Evolutionary conservation across 2,797 vertebrate genomes (phyloP).

Genomic region (Thamnophis elegans): DNA sequence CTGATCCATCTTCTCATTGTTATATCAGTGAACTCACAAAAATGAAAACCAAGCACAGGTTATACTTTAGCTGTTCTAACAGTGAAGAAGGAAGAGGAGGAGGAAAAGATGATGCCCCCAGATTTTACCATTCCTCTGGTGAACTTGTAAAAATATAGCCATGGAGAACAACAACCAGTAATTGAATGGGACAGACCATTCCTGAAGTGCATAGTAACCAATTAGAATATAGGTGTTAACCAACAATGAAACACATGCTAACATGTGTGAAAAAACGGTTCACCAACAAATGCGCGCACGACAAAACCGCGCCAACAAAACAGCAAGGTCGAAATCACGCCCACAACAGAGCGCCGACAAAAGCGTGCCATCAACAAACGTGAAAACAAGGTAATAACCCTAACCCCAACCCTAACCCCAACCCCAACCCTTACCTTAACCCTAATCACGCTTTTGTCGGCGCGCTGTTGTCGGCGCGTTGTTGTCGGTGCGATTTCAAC

Average conservation of each 20-base stretch:
- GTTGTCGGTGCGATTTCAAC: no score
- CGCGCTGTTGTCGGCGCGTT: no score
- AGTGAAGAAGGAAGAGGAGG: background rate
- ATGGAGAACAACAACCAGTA: background rate
- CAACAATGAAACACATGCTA: background rate
- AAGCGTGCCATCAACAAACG: no score
- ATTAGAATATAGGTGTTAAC: background rate
- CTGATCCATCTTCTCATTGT: background rate
- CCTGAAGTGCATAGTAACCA: background rate
- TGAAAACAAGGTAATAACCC: no score
- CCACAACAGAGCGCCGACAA: no score
- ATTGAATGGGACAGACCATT: background rate
- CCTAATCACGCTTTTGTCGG: no score
- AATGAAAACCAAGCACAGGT: background rate
- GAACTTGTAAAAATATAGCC: background rate
- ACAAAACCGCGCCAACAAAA: no score
- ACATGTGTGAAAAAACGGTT: background rate
- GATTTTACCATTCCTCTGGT: background rate
- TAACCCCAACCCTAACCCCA: no score
- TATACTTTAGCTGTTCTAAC: background rate
- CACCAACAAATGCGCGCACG: no score
- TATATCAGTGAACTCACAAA: background rate
- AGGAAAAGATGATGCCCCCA: background rate
- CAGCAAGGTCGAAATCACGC: no score
- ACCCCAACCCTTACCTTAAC: no score